A percentile compares a stretch with the other conserved stretches of the same genome.
phyloP scores from a whole-genome alignment of 92 coral and sea anemone species.

The Palythoa heliodiscus region DNA sequence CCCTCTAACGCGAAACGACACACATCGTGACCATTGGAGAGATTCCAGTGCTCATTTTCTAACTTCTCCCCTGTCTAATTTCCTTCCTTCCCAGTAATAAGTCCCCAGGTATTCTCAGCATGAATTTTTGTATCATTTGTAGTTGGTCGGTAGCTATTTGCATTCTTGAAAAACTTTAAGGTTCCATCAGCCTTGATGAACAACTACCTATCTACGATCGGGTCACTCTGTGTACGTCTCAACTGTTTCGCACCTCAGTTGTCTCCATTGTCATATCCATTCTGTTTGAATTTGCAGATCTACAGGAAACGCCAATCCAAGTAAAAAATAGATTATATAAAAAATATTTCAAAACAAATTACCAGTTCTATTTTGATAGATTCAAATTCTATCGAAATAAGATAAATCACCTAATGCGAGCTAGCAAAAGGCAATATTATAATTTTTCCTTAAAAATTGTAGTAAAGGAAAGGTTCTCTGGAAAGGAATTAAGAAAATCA shows the following conservation, averaged over 20 bases:
- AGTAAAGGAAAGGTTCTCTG: too few species aligned
- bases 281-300: neutral
- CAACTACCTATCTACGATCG: neutral
- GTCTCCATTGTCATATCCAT: neutral
- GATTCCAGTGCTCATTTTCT: neutral
- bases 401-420: too few species aligned
- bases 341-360: too few species aligned
- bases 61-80: neutral
- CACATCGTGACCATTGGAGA: conserved; percentile 25
- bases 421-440: too few species aligned
- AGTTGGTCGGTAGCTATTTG: conserved; percentile 41
- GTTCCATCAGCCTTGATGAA: neutral
- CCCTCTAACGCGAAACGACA: conserved; percentile 12
- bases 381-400: too few species aligned
- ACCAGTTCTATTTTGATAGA: too few species aligned
- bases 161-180: conserved; percentile 2
- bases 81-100: neutral
- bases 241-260: neutral
- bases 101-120: conserved; percentile 23
- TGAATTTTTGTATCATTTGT: conserved; percentile 21
- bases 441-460: too few species aligned
- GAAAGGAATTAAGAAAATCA: too few species aligned
- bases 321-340: too few species aligned
- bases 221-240: neutral
- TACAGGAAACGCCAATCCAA: neutral